These are phyloP conservation scores for Ichneumon xanthorius DNA, from an alignment of 2,888 invertebrate genomes.

Conservation along the genomic window DNA sequence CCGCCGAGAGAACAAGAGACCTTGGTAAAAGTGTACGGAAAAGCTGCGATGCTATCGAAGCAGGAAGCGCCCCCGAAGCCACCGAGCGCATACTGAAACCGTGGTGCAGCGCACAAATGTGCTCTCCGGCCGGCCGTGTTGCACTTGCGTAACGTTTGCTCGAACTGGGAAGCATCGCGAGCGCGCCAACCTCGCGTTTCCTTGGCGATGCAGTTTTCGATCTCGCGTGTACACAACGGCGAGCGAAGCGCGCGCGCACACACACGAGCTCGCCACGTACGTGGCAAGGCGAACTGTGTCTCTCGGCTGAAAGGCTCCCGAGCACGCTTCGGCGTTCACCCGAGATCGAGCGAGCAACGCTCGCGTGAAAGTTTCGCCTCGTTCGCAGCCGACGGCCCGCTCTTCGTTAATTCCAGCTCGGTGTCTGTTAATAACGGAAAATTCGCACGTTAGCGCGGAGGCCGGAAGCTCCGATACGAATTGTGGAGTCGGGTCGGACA, in stretches of 20 bases:
- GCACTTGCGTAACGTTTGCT: constrained; percentile 61
- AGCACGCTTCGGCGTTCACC: constrained; percentile 39
- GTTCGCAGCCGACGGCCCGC: constrained; percentile 41
- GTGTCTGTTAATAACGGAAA: constrained; percentile 22
- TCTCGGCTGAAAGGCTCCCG: constrained; percentile 43
- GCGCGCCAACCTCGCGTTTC: constrained; percentile 45
- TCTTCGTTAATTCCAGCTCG: constrained; percentile 22
- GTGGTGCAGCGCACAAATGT: constrained; percentile 47
- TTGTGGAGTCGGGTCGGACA: constrained; percentile 2
- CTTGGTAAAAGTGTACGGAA: constrained; percentile 64
- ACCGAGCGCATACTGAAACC: constrained; percentile 23
- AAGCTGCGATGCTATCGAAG: constrained; percentile 65
- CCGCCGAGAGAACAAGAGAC: constrained; percentile 57
- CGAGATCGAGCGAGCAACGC: constrained; percentile 32
- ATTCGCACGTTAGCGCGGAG: constrained; percentile 44
- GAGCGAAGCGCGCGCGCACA: constrained; percentile 4
- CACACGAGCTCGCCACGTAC: not conserved
- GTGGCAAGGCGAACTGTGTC: constrained; percentile 25
- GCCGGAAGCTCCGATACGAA: constrained; percentile 36
- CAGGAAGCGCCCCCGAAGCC: constrained; percentile 57
- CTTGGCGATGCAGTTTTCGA: constrained; percentile 56
- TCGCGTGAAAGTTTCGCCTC: constrained; percentile 62
- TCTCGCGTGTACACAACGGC: constrained; percentile 42
- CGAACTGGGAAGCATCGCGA: constrained; percentile 54
- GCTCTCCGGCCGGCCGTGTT: constrained; percentile 32